Evolutionary conservation across 37 sponge, comb jelly and placozoan species (phyloP).

Genomic region (Agelas oroides): DNA sequence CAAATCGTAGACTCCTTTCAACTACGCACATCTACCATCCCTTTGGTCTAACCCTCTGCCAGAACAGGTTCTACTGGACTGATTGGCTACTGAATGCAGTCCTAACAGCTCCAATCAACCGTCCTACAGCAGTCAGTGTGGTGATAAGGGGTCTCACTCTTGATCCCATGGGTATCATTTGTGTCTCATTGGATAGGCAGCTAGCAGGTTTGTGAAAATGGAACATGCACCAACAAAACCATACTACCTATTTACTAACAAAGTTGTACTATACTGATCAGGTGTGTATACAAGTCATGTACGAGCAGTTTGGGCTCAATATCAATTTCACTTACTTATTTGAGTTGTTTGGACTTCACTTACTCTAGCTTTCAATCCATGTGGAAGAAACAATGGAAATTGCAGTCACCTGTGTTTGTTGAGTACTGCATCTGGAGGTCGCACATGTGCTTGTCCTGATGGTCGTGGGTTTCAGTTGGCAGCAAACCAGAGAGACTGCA

Average conservation of each 20-base stretch:
- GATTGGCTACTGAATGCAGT: constrained; percentile 63
- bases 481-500: too few species aligned
- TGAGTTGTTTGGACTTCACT: too few species aligned
- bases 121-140: background rate
- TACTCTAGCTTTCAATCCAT: constrained; percentile 60
- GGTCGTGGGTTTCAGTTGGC: background rate
- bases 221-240: background rate
- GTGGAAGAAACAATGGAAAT: constrained; percentile 57
- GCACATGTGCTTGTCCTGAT: constrained; percentile 57
- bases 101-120: background rate
- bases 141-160: background rate
- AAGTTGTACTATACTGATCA: background rate
- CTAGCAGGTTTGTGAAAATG: constrained; percentile 20
- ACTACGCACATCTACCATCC: constrained; percentile 53
- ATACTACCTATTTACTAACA: background rate
- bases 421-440: background rate
- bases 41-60: constrained; percentile 51
- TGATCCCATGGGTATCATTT: constrained; percentile 33
- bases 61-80: constrained; percentile 69
- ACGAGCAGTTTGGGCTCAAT: too few species aligned
- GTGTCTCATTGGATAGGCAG: constrained; percentile 2
- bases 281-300: too few species aligned
- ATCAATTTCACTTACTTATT: too few species aligned
- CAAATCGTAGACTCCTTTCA: constrained; percentile 17
- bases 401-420: constrained; percentile 81